Conservation (phyloP, 2,113 vertebrate species). For the Scolopax mira region DNA sequence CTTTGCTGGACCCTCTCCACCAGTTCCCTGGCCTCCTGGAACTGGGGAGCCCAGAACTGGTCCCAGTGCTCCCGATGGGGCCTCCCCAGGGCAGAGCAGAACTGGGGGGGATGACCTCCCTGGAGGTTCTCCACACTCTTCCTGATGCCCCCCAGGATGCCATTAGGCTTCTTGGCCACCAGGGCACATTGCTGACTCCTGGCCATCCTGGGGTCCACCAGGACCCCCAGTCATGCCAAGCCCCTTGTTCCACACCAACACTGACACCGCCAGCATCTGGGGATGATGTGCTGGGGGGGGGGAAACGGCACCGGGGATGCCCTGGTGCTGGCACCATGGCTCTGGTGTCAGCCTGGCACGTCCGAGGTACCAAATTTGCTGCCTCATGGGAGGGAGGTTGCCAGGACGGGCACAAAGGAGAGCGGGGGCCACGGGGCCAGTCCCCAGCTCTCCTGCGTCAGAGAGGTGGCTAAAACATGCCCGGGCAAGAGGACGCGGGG, state of each 20-base stretch:
- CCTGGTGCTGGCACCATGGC: not conserved
- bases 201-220: too few species aligned
- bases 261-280: fast-evolving
- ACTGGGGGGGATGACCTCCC: too few species aligned
- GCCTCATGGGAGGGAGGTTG: fast-evolving
- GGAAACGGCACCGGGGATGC: fast-evolving
- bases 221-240: not conserved
- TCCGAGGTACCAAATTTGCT: fast-evolving
- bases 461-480: not conserved
- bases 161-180: too few species aligned
- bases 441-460: not conserved
- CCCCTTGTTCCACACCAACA: fast-evolving
- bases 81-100: too few species aligned
- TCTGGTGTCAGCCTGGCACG: not conserved
- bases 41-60: too few species aligned
- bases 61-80: too few species aligned
- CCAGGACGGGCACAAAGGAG: fast-evolving
- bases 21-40: too few species aligned
- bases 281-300: not conserved
- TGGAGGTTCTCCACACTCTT: too few species aligned
- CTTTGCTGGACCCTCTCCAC: too few species aligned
- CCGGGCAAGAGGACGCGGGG: not conserved
- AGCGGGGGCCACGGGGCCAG: fast-evolving
- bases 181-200: too few species aligned
- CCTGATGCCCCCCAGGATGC: too few species aligned